Percentiles rank a stretch among this genome's conserved stretches.
phyloP scores from a whole-genome alignment of 2,113 vertebrate species.

The Apteryx owenii region DNA sequence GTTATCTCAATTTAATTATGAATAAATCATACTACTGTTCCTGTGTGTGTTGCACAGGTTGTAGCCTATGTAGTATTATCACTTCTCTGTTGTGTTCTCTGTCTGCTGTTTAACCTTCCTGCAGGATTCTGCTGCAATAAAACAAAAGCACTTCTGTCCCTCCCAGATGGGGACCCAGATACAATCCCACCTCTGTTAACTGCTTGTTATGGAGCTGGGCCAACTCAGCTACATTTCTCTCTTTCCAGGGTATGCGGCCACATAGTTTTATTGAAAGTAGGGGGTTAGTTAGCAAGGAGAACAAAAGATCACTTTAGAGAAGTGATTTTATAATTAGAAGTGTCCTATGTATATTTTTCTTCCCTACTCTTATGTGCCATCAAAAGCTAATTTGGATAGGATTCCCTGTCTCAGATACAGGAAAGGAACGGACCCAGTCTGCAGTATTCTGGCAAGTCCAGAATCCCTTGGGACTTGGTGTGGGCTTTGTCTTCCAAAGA shows the following conservation, averaged over 20 bases:
- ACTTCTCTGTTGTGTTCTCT: background rate
- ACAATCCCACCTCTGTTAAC: slow-evolving; percentile 23
- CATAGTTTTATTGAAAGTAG: background rate
- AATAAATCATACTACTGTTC: background rate
- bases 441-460: background rate
- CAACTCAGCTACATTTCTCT: slow-evolving; percentile 15
- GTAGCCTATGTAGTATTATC: background rate
- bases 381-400: background rate
- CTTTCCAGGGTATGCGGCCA: background rate
- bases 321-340: background rate
- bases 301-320: slow-evolving; percentile 2
- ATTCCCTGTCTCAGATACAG: background rate
- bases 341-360: background rate
- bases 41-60: background rate
- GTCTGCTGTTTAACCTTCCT: background rate
- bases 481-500: background rate
- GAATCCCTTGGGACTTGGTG: background rate
- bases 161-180: background rate
- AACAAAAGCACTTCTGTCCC: slow-evolving; percentile 29
- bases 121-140: background rate
- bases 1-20: background rate
- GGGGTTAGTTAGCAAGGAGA: background rate
- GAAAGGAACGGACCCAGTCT: background rate
- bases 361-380: background rate
- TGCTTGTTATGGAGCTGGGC: background rate